A percentile compares a stretch with the other conserved stretches of the same genome.
Conservation (phyloP, 2,888 invertebrate genomes). For the Napeogenes inachia region DNA sequence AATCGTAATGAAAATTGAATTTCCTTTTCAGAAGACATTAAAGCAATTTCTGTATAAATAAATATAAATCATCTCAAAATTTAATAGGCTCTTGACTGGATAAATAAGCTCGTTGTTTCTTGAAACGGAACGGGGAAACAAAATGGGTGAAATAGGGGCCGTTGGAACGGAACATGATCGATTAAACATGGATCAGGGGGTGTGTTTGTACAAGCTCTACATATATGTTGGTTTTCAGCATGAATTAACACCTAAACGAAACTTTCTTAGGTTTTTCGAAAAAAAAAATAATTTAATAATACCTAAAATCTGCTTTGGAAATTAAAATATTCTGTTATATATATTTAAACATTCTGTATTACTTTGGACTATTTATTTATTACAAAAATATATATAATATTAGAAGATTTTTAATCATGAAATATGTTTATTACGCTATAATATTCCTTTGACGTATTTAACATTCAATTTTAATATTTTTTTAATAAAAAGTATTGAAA, state of each 20-base stretch:
- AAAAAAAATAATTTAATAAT: too few species aligned
- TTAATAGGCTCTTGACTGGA: slow-evolving; percentile 15
- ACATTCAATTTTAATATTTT: too few species aligned
- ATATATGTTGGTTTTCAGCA: slow-evolving; percentile 14
- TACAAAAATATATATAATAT: too few species aligned
- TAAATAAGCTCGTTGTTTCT: slow-evolving; percentile 12
- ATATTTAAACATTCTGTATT: too few species aligned
- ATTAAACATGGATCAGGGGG: slow-evolving; percentile 23
- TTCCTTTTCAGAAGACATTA: not conserved
- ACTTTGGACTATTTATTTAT: too few species aligned
- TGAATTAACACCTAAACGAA: not conserved
- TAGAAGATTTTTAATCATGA: too few species aligned
- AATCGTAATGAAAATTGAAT: not conserved
- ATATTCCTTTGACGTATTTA: too few species aligned
- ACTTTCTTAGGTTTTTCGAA: too few species aligned
- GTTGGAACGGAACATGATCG: slow-evolving; percentile 25
- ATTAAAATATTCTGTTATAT: too few species aligned
- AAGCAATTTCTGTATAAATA: slow-evolving; percentile 16
- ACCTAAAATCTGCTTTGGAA: too few species aligned
- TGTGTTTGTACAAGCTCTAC: slow-evolving; percentile 11
- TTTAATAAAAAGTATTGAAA: too few species aligned
- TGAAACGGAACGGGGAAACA: slow-evolving; percentile 15
- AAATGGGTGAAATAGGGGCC: slow-evolving; percentile 16
- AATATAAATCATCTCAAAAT: slow-evolving; percentile 23
- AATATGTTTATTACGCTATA: too few species aligned